A percentile compares a stretch with the other conserved stretches of the same genome.
Evolutionary conservation across 1,140 invertebrate species (phyloP).

Genomic region (Eciton burchellii): DNA sequence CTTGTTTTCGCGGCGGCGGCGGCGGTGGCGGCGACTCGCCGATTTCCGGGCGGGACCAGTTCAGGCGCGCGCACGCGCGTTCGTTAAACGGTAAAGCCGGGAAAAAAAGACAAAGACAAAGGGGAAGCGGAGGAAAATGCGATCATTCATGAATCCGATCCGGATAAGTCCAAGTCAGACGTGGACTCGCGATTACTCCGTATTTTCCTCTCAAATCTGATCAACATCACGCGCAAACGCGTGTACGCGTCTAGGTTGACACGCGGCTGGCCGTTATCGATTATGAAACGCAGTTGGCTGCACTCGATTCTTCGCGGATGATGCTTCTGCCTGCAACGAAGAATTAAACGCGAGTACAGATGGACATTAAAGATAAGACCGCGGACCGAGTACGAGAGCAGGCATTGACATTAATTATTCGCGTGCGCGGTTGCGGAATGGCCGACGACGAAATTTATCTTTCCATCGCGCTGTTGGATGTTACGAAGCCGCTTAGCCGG

Average conservation of each 20-base stretch:
- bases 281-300: constrained; percentile 1
- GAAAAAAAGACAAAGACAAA: neutral
- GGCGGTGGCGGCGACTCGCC: constrained; percentile 58
- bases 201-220: neutral
- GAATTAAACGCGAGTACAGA: constrained; percentile 16
- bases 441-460: constrained; percentile 45
- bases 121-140: neutral
- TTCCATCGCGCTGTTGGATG: neutral
- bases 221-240: neutral
- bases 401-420: constrained; percentile 40
- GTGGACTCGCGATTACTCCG: neutral
- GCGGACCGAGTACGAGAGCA: neutral
- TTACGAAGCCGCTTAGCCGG: constrained; percentile 33
- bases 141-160: neutral
- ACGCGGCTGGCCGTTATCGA: neutral
- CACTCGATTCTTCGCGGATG: constrained; percentile 5
- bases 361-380: constrained; percentile 47
- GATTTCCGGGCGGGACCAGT: constrained; percentile 42
- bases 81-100: neutral
- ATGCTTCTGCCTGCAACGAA: neutral
- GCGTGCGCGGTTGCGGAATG: constrained; percentile 17
- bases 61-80: neutral
- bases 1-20: constrained; percentile 60
- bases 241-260: neutral
- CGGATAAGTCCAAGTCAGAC: neutral